Evolutionary conservation across 2,888 invertebrate genomes (phyloP).

Genomic region (Chrysomela aeneicollis): DNA sequence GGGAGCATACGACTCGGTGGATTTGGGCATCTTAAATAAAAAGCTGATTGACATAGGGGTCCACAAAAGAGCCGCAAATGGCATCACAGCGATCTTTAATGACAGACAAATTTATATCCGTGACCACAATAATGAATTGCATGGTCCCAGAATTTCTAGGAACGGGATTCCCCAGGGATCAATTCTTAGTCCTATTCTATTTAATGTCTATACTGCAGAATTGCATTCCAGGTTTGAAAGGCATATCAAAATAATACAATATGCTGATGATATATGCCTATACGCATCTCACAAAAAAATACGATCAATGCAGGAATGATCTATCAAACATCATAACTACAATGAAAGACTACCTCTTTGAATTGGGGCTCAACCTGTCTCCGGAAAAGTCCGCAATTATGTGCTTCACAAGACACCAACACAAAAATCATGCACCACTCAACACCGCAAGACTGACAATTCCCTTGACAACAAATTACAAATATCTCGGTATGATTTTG

Average conservation of each 20-base stretch:
- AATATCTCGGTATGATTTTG: slow-evolving; percentile 8
- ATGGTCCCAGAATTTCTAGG: slow-evolving; percentile 36
- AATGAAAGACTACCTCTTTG: not conserved
- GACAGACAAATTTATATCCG: slow-evolving; percentile 15
- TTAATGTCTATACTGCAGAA: slow-evolving; percentile 6
- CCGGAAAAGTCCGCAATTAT: slow-evolving; percentile 11
- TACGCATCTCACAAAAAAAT: not conserved
- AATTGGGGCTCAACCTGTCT: slow-evolving; percentile 6
- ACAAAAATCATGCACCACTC: not conserved
- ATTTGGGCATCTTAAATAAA: slow-evolving; percentile 1
- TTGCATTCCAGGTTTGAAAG: not conserved
- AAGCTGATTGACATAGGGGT: slow-evolving; percentile 2
- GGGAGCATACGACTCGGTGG: slow-evolving; percentile 15
- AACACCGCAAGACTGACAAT: not conserved
- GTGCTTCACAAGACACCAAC: slow-evolving; percentile 3
- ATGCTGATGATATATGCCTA: slow-evolving; percentile 9
- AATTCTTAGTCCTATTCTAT: slow-evolving; percentile 5
- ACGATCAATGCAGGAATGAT: slow-evolving; percentile 1
- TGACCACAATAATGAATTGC: slow-evolving; percentile 22
- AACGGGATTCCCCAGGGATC: slow-evolving; percentile 28
- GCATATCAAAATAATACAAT: slow-evolving; percentile 4
- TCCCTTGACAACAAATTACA: not conserved
- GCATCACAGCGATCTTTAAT: slow-evolving; percentile 8
- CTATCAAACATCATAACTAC: not conserved
- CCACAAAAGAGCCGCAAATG: not conserved